Evolutionary conservation across 2,888 invertebrate genomes (phyloP).

Genomic region (Colletes collaris): DNA sequence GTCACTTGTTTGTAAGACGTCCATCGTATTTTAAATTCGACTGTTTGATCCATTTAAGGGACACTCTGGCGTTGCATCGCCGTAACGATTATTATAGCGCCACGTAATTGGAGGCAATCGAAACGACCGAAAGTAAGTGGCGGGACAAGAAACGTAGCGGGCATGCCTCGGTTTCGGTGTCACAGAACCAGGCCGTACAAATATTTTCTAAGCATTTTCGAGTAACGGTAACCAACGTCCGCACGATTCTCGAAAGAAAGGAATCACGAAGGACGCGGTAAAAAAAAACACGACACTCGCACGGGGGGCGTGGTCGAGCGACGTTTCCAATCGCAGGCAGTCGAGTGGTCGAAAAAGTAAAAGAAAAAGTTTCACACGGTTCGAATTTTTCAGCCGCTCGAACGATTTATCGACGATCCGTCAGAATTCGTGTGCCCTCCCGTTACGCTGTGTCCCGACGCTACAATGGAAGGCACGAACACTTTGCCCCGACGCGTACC

Average conservation of each 20-base stretch:
- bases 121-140: neutral
- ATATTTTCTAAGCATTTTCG: slow-evolving; percentile 62
- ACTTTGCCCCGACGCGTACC: too few species aligned
- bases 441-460: too few species aligned
- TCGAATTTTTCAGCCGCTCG: neutral
- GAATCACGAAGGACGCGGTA: neutral
- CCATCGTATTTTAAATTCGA: too few species aligned
- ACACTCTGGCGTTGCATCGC: too few species aligned
- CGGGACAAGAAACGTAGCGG: neutral
- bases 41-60: too few species aligned
- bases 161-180: slow-evolving; percentile 41
- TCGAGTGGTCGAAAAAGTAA: too few species aligned
- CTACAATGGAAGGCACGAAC: too few species aligned
- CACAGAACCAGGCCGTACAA: slow-evolving; percentile 56
- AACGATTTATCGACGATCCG: too few species aligned
- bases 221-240: slow-evolving; percentile 49
- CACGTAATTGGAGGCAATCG: slow-evolving; percentile 11
- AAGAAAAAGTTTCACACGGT: neutral
- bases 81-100: too few species aligned
- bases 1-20: too few species aligned
- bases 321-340: too few species aligned
- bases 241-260: slow-evolving; percentile 25
- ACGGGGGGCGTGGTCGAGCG: slow-evolving; percentile 9
- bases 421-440: too few species aligned
- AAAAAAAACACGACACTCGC: slow-evolving; percentile 13